Evolutionary conservation across 2,797 vertebrate genomes (phyloP).

Genomic region (Erpetoichthys calabaricus): DNA sequence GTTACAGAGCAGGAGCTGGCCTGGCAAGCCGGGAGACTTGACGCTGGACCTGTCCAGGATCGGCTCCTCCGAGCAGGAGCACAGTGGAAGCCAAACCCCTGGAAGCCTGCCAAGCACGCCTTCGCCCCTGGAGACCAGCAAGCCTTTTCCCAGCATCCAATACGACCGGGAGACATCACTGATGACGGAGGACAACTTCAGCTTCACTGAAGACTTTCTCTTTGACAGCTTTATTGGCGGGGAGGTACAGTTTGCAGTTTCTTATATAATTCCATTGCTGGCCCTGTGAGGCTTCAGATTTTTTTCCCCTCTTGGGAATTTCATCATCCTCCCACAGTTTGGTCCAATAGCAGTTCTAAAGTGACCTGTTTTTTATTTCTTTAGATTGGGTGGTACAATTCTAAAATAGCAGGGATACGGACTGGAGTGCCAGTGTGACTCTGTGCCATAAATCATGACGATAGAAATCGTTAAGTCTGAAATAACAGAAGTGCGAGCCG

Average conservation of each 20-base stretch:
- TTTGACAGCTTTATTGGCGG: slow-evolving; percentile 61
- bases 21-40: slow-evolving; percentile 55
- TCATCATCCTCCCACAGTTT: too few species aligned
- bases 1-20: slow-evolving; percentile 56
- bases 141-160: slow-evolving; percentile 52
- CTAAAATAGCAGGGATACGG: too few species aligned
- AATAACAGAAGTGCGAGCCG: too few species aligned
- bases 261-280: slow-evolving; percentile 8
- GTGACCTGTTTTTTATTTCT: slow-evolving; percentile 8
- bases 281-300: slow-evolving; percentile 8
- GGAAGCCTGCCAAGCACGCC: slow-evolving; percentile 83
- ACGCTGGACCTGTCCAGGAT: slow-evolving; percentile 73
- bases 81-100: slow-evolving; percentile 64
- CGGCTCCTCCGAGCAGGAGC: slow-evolving; percentile 58
- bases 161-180: slow-evolving; percentile 49
- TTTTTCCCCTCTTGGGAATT: background rate
- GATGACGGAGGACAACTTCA: slow-evolving; percentile 42
- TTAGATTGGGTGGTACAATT: too few species aligned
- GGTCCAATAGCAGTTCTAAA: too few species aligned
- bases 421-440: too few species aligned
- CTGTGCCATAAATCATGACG: too few species aligned
- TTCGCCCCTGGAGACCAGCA: slow-evolving; percentile 68
- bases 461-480: too few species aligned
- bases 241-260: slow-evolving; percentile 52
- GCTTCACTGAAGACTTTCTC: slow-evolving; percentile 61